Conservation (phyloP, 2,888 invertebrate species). For the Liopterus haemorrhoidalis region DNA sequence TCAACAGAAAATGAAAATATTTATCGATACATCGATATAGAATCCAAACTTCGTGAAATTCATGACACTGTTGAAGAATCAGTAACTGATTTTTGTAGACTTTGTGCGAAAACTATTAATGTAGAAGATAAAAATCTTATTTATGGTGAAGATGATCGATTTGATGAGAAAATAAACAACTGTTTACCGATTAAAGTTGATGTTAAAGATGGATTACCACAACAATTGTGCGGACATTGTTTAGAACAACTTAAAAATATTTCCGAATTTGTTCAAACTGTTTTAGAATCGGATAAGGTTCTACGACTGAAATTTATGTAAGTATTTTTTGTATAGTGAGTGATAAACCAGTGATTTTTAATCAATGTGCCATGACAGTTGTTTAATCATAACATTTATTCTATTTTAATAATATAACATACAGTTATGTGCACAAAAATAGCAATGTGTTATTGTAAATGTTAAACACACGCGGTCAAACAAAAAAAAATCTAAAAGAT, state of each 20-base stretch:
- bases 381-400: too few species aligned
- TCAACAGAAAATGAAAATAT: not conserved
- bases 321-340: slow-evolving; percentile 1
- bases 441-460: too few species aligned
- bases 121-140: slow-evolving; percentile 8
- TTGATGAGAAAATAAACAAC: slow-evolving; percentile 16
- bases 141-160: slow-evolving; percentile 10
- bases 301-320: slow-evolving; percentile 17
- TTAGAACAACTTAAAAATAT: slow-evolving; percentile 5
- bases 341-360: not conserved
- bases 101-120: slow-evolving; percentile 13
- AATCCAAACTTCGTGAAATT: slow-evolving; percentile 19
- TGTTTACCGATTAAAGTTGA: slow-evolving; percentile 13
- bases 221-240: slow-evolving; percentile 18
- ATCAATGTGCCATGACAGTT: too few species aligned
- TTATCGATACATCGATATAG: slow-evolving; percentile 20
- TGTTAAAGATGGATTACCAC: slow-evolving; percentile 16
- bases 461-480: too few species aligned
- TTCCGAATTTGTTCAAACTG: slow-evolving; percentile 16
- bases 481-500: too few species aligned
- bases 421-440: too few species aligned
- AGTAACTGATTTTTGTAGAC: slow-evolving; percentile 16
- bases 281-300: slow-evolving; percentile 13
- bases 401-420: too few species aligned
- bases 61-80: slow-evolving; percentile 16